These are phyloP conservation scores for Lichenostomus cassidix DNA, from an alignment of 2,113 vertebrate species.

Conservation along the genomic window DNA sequence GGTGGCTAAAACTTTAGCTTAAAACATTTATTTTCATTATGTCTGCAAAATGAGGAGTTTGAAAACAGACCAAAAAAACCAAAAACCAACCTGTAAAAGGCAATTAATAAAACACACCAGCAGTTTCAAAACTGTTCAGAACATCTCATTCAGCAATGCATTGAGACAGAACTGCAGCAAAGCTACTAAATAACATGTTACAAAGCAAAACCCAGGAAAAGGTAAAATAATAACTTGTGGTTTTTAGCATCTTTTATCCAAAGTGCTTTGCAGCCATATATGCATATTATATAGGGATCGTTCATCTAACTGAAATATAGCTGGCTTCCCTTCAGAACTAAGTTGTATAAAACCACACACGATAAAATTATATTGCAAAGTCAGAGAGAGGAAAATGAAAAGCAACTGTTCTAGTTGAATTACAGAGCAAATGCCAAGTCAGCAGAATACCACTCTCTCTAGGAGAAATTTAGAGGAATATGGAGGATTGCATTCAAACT, in stretches of 20 bases:
- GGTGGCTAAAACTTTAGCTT: not conserved
- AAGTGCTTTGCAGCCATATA: not conserved
- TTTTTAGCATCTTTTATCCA: conserved; percentile 1
- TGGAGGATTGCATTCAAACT: not conserved
- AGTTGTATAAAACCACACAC: not conserved
- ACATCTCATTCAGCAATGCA: not conserved
- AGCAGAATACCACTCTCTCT: not conserved
- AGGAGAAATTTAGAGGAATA: not conserved
- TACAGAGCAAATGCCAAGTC: not conserved
- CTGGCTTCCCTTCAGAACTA: not conserved
- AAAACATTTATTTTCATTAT: not conserved
- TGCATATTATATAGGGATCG: not conserved
- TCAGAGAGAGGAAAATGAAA: not conserved
- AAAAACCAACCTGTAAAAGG: not conserved
- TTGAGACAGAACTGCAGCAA: not conserved
- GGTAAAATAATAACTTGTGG: not conserved
- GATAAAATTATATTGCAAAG: not conserved
- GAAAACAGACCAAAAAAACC: not conserved
- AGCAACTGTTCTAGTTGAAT: not conserved
- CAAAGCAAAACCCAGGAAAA: not conserved
- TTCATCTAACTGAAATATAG: conserved; percentile 1
- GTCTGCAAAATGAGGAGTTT: not conserved
- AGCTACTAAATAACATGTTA: not conserved
- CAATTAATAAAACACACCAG: conserved; percentile 27
- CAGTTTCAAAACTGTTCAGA: not conserved